Percentiles rank a stretch among this genome's conserved stretches.
These are phyloP conservation scores for Hyperoplus lanceolatus DNA, from an alignment of 2,797 vertebrate species.

Conservation along the genomic window DNA sequence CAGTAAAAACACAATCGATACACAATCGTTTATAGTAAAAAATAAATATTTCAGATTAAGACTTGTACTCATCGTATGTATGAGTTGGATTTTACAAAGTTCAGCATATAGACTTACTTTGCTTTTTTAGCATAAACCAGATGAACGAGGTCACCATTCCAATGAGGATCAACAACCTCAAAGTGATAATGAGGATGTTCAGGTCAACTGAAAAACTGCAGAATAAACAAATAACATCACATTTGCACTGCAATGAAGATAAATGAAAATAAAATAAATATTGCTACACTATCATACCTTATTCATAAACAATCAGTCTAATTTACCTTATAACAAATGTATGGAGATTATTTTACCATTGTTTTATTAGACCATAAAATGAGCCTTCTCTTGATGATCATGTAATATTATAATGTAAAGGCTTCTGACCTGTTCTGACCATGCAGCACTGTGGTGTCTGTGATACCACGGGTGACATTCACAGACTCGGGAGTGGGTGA, in stretches of 20 bases:
- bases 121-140: conserved; percentile 48
- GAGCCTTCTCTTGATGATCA: neutral
- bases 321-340: too few relatives aligned
- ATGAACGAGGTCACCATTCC: conserved; percentile 18
- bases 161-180: conserved; percentile 48
- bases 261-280: neutral
- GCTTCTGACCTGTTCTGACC: conserved; percentile 1
- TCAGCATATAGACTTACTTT: conserved; percentile 38
- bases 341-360: neutral
- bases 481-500: neutral
- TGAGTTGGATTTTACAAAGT: neutral
- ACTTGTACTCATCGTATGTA: too few relatives aligned
- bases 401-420: neutral
- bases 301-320: too few relatives aligned
- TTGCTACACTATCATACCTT: too few relatives aligned
- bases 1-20: neutral
- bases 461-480: neutral
- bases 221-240: neutral
- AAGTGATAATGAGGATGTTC: conserved; percentile 20
- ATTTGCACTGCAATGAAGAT: neutral
- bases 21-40: too few relatives aligned
- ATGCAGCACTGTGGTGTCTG: neutral
- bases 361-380: neutral
- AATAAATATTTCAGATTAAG: too few relatives aligned
- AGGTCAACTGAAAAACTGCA: neutral